Evolutionary conservation across 2,797 vertebrate genomes (phyloP).

Genomic region (Carcharodon carcharias): DNA sequence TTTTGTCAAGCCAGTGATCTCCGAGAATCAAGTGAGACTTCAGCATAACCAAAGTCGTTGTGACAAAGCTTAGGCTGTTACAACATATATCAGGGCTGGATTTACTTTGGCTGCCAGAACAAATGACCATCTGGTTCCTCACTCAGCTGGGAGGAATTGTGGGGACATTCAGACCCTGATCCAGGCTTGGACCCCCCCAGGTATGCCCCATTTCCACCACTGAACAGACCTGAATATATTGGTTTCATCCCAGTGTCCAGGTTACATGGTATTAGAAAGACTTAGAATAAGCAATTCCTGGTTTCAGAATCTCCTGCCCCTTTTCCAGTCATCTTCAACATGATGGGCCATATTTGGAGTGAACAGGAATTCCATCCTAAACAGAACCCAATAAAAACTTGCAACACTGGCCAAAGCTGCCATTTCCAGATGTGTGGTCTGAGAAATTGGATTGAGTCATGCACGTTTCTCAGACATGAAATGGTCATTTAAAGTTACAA

Average conservation of each 20-base stretch:
- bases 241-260: background rate
- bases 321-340: background rate
- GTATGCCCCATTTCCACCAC: too few species aligned
- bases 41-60: too few species aligned
- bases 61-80: too few species aligned
- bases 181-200: too few species aligned
- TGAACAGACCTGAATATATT: too few species aligned
- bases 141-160: too few species aligned
- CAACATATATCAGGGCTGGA: too few species aligned
- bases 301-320: background rate
- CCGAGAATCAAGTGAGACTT: too few species aligned
- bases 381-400: background rate
- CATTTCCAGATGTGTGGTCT: background rate
- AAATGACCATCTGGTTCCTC: too few species aligned
- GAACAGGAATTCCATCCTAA: background rate
- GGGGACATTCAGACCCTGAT: too few species aligned
- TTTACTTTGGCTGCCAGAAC: too few species aligned
- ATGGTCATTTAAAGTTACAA: background rate
- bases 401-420: background rate
- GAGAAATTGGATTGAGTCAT: background rate
- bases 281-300: background rate
- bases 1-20: too few species aligned
- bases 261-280: background rate
- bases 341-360: background rate
- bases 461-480: background rate